phyloP scores from a whole-genome alignment of 2,888 invertebrate genomes.

The Bursaphelenchus okinawaensis region DNA sequence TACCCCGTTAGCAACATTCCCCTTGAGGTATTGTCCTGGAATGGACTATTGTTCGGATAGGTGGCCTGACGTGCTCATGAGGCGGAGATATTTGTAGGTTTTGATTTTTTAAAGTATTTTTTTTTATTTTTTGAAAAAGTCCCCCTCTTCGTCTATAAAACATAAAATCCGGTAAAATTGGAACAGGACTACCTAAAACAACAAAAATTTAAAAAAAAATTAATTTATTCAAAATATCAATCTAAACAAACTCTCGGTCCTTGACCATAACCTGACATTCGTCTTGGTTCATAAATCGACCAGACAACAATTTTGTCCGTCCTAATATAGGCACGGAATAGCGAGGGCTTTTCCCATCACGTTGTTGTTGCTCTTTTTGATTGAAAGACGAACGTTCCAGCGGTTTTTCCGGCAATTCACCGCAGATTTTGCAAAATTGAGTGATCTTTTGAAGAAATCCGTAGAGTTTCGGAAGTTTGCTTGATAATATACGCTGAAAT shows the following conservation, averaged over 20 bases:
- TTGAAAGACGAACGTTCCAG: neutral
- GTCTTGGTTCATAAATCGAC: too few species aligned
- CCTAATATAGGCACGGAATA: neutral
- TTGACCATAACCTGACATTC: neutral
- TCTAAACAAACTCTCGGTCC: neutral
- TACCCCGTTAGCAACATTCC: slow-evolving; percentile 8
- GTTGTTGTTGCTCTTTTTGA: neutral
- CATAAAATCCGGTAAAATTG: slow-evolving; percentile 2
- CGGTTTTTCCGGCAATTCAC: neutral
- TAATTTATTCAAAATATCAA: neutral
- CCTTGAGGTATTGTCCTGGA: neutral
- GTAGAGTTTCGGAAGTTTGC: neutral
- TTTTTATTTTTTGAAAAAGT: too few species aligned
- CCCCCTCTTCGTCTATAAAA: neutral
- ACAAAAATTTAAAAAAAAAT: neutral
- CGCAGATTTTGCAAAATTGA: neutral
- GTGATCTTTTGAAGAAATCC: neutral
- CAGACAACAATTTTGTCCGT: too few species aligned
- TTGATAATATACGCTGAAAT: neutral
- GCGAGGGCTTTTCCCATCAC: neutral
- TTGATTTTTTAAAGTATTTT: neutral
- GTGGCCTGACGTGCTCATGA: slow-evolving; percentile 11
- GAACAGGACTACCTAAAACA: too few species aligned
- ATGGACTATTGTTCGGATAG: slow-evolving; percentile 16
- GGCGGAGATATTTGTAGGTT: slow-evolving; percentile 14